phyloP scores from a whole-genome alignment of 2,797 vertebrate species.

The Peromyscus nudipes region DNA sequence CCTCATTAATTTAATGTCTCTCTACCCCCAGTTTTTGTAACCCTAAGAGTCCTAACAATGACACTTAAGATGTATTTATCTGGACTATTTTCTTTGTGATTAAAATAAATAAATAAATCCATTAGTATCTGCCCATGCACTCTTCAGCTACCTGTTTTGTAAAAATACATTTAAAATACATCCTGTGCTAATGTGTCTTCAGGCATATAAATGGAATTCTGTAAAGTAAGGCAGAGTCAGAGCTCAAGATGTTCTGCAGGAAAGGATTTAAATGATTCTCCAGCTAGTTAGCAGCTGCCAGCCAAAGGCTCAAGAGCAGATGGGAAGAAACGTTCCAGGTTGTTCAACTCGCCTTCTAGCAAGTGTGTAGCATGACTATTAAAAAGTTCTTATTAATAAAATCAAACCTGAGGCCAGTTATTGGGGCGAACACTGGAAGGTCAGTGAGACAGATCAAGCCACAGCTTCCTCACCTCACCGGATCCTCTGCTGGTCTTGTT shows the following conservation, averaged over 20 bases:
- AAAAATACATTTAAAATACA: conserved; percentile 47
- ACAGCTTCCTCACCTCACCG: no score
- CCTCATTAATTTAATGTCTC: background rate
- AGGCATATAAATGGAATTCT: conserved; percentile 58
- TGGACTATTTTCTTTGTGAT: conserved; percentile 40
- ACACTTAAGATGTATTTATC: conserved; percentile 32
- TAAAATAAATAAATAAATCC: conserved; percentile 44
- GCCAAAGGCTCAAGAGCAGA: conserved; percentile 56
- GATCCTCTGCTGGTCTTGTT: no score
- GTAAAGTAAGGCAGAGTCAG: conserved; percentile 12
- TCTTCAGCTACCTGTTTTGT: conserved; percentile 53
- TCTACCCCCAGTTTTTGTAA: background rate
- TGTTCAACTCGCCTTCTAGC: conserved; percentile 31
- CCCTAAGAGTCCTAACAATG: background rate
- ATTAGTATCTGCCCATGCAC: conserved; percentile 44
- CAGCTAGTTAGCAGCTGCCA: conserved; percentile 61
- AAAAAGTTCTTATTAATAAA: no score
- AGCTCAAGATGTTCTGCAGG: conserved; percentile 60
- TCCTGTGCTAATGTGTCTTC: conserved; percentile 36
- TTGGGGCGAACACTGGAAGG: no score
- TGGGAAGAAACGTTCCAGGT: conserved; percentile 56
- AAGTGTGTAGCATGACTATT: no score
- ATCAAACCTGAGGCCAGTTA: no score
- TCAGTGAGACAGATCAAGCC: no score
- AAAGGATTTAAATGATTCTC: conserved; percentile 64